Conservation (phyloP, 2,797 vertebrate species). For the Cryptoprocta ferox region DNA sequence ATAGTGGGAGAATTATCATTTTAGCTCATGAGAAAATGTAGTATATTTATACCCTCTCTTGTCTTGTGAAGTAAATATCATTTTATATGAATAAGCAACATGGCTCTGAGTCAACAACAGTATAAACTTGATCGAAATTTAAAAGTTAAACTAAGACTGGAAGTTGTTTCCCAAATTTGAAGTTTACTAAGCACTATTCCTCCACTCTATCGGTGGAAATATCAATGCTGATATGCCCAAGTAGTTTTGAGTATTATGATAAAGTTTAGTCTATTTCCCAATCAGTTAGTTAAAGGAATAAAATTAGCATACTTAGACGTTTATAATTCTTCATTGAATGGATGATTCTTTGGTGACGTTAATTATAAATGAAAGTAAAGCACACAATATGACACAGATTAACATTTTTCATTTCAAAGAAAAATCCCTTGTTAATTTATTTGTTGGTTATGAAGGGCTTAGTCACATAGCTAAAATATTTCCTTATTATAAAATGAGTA, state of each 20-base stretch:
- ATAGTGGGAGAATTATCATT: not conserved
- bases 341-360: not conserved
- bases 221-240: not conserved
- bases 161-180: slow-evolving; percentile 29
- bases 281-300: not conserved
- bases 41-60: not conserved
- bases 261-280: not conserved
- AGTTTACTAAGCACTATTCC: not conserved
- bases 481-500: slow-evolving; percentile 39
- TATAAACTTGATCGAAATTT: not conserved
- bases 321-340: not conserved
- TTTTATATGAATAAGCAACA: slow-evolving; percentile 35
- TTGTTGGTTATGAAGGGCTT: slow-evolving; percentile 33
- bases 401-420: slow-evolving; percentile 39
- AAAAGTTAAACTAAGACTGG: slow-evolving; percentile 30
- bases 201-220: not conserved
- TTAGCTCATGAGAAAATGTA: slow-evolving; percentile 6
- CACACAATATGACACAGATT: not conserved
- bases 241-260: not conserved
- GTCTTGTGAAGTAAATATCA: not conserved
- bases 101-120: not conserved
- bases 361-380: slow-evolving; percentile 32
- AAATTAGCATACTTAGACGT: not conserved
- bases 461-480: slow-evolving; percentile 12
- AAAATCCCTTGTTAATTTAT: slow-evolving; percentile 34